Base-by-base conservation (phyloP, 2,888 invertebrate genomes). In the Thecophora atra region DNA sequence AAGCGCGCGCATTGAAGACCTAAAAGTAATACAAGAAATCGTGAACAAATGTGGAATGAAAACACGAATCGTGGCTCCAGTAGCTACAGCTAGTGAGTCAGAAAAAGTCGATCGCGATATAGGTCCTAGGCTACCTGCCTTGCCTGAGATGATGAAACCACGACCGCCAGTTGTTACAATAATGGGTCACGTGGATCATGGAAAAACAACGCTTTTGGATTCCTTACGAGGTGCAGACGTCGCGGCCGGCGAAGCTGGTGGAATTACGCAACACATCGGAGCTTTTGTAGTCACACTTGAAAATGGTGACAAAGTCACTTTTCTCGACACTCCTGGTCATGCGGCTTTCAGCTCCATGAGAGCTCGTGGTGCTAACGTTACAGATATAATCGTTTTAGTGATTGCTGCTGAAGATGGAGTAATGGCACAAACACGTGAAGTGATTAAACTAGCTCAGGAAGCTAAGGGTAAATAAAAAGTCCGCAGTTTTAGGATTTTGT, bases 111-210 rank as follows among this genome's bases (percentile, higher is more conserved):
- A 87, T 77, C 89, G 88, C 60, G 91, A 91, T 78, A 89, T 89
- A 4, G 79, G 85, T 0, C 89, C 90, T 0, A 85, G 91, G 63
- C 91, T 93, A 0, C 91, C 93, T 0, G 89, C 95, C 1, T 85
- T 90, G 17, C 87, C 90, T 5, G 89, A 89, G 63, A 88, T 89
- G 19, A 88, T 96, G 17, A 89, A 90, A 54, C 90, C 90, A 3
- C 90, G 99, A 1, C 94, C 96, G 17, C 97, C 99, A 0, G 95
- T 99, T 1, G 97, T 98, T 0, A 97, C 99, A 6, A 95, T 99
- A 64, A 99, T 99, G 99, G 99, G 99, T 0, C 99, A 99, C 86
- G 98, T 99, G 2, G 99, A 99, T 89, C 99, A 99, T 88, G 99
- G 99, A 4, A 99, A 99, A 89, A 99, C 99, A 3, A 99, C 99